These are phyloP conservation scores for Passerculus sandwichensis DNA, from an alignment of 2,797 vertebrate species.

Conservation along the genomic window DNA sequence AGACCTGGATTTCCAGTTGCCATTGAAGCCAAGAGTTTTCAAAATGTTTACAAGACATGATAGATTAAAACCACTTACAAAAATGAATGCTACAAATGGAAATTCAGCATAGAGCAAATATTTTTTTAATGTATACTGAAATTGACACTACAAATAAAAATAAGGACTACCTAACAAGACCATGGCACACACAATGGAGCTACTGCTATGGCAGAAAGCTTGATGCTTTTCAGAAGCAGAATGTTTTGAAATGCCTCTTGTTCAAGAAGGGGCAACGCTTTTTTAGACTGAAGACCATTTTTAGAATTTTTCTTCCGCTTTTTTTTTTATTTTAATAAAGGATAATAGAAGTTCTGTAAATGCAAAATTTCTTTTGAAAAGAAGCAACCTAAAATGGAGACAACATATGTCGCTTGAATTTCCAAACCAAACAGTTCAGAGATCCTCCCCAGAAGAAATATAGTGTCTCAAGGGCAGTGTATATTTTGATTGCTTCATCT, in stretches of 20 bases:
- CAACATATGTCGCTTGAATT: conserved; percentile 5
- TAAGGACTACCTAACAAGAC: not conserved
- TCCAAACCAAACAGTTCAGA: conserved; percentile 25
- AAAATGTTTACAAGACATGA: not conserved
- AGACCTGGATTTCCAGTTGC: not conserved
- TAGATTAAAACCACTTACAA: not conserved
- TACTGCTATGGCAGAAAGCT: not conserved
- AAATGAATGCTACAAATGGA: not conserved
- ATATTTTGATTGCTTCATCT: not conserved
- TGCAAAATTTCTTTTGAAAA: not conserved
- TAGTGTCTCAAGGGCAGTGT: not conserved
- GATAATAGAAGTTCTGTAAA: not conserved
- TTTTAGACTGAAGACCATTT: not conserved
- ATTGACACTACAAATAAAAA: not conserved
- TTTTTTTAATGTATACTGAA: not conserved
- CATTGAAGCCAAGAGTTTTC: not conserved
- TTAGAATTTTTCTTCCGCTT: rapidly evolving
- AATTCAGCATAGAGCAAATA: not conserved
- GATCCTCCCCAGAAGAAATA: not conserved
- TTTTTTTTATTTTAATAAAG: not conserved
- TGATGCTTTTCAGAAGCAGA: not conserved
- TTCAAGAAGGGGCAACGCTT: not conserved
- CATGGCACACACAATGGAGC: not conserved
- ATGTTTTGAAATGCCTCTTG: not conserved
- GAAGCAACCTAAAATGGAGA: conserved; percentile 22